Percentiles rank a stretch among this genome's conserved stretches.
Conservation (phyloP, 2,888 invertebrate genomes). For the Andrena chrysosceles region DNA sequence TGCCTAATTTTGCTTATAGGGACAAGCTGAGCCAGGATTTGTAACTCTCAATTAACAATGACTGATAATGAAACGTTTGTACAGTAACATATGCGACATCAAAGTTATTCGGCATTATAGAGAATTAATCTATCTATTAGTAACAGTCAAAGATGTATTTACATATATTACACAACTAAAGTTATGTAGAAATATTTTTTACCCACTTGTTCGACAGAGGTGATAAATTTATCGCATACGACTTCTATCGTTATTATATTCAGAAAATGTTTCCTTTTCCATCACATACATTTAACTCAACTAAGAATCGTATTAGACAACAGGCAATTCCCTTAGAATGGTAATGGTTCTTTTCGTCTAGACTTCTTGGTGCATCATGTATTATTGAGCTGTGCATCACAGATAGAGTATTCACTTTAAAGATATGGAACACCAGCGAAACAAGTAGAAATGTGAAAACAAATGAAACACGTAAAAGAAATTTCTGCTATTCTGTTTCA, state of each 20-base stretch:
- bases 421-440: not conserved
- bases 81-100: no score
- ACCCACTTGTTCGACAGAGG: no score
- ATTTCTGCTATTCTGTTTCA: not conserved
- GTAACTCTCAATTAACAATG: no score
- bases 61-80: no score
- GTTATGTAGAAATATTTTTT: no score
- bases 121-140: no score
- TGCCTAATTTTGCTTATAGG: no score
- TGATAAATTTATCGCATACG: not conserved
- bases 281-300: not conserved
- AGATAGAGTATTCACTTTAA: not conserved
- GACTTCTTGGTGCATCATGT: constrained; percentile 39
- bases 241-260: not conserved
- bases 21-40: no score
- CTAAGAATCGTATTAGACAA: constrained; percentile 30
- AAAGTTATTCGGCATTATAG: no score
- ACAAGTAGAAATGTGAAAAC: constrained; percentile 7
- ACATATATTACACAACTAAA: no score
- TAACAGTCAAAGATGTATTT: no score
- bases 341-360: constrained; percentile 41
- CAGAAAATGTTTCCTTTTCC: not conserved
- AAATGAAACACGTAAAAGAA: not conserved
- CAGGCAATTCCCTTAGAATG: constrained; percentile 7
- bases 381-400: constrained; percentile 10